Percentiles rank a stretch among this genome's conserved stretches.
phyloP scores from a whole-genome alignment of 2,797 vertebrate species.

The Malacoctenus gilli region DNA sequence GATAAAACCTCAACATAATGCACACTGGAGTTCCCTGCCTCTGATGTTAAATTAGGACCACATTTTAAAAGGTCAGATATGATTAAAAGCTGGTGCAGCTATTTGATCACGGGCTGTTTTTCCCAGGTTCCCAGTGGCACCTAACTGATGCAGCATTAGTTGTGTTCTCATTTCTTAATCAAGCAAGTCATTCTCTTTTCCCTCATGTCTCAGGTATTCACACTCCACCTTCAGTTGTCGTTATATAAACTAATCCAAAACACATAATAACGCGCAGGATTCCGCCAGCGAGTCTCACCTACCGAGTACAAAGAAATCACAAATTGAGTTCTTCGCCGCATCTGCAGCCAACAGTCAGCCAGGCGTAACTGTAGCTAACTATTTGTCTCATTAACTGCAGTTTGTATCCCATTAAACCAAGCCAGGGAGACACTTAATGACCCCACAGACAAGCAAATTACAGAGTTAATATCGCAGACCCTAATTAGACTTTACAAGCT shows the following conservation, averaged over 20 bases:
- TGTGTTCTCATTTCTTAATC: slow-evolving; percentile 21
- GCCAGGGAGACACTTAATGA: slow-evolving; percentile 72
- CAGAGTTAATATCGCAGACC: slow-evolving; percentile 76
- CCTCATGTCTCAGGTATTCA: slow-evolving; percentile 28
- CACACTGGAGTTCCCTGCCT: slow-evolving; percentile 51
- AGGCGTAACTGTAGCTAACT: slow-evolving; percentile 56
- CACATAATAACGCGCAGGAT: slow-evolving; percentile 7
- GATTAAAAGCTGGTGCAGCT: slow-evolving; percentile 65
- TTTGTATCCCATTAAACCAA: slow-evolving; percentile 75
- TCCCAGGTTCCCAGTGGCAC: slow-evolving; percentile 38
- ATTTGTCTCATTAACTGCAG: slow-evolving; percentile 77
- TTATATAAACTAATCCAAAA: slow-evolving; percentile 27
- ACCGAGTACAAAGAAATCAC: slow-evolving; percentile 53
- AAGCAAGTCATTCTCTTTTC: slow-evolving; percentile 14
- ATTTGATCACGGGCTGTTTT: slow-evolving; percentile 54
- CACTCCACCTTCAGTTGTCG: slow-evolving; percentile 9
- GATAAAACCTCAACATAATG: slow-evolving; percentile 65
- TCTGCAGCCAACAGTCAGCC: slow-evolving; percentile 63
- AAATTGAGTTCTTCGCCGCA: slow-evolving; percentile 56
- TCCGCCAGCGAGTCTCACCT: slow-evolving; percentile 39
- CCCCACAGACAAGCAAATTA: slow-evolving; percentile 76
- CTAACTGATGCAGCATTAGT: slow-evolving; percentile 15
- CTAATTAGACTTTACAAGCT: slow-evolving; percentile 80
- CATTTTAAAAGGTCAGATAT: slow-evolving; percentile 69
- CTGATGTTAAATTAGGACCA: slow-evolving; percentile 72